phyloP scores from a whole-genome alignment of 2,888 invertebrate genomes.

The Cryptocheilus praepositus region DNA sequence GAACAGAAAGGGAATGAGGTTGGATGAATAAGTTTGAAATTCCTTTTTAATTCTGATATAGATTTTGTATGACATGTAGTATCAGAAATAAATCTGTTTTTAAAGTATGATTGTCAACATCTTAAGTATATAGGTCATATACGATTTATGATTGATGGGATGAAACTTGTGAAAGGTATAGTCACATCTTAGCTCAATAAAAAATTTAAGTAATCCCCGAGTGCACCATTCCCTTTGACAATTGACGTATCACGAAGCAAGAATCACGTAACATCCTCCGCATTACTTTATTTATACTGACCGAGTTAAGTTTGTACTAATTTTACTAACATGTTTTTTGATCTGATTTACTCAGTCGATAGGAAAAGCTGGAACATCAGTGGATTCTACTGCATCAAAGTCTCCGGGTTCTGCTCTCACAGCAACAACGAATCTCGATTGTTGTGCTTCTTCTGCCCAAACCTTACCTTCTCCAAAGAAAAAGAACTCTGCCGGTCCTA shows the following conservation, averaged over 20 bases:
- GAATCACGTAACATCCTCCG: too few species aligned
- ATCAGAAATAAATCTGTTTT: constrained; percentile 67
- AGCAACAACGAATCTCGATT: constrained; percentile 55
- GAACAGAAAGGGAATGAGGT: constrained; percentile 31
- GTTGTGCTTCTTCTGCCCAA: constrained; percentile 50
- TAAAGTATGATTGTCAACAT: constrained; percentile 51
- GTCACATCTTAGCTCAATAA: too few species aligned
- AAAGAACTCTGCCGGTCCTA: constrained; percentile 50
- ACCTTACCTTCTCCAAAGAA: constrained; percentile 60
- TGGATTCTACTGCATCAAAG: constrained; percentile 61
- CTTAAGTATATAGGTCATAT: constrained; percentile 13
- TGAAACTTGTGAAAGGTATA: too few species aligned
- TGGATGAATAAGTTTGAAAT: constrained; percentile 49
- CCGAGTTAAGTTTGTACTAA: constrained; percentile 14
- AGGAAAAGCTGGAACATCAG: constrained; percentile 64
- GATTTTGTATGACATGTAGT: constrained; percentile 68
- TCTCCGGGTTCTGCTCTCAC: constrained; percentile 46
- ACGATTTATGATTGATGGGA: neutral
- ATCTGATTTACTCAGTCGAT: constrained; percentile 63
- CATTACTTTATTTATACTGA: constrained; percentile 19
- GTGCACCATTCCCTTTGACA: too few species aligned
- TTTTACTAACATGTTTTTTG: constrained; percentile 51
- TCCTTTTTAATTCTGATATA: constrained; percentile 62
- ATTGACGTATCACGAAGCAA: too few species aligned
- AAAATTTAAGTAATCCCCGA: too few species aligned